These are phyloP conservation scores for Neoniphon sammara DNA, from an alignment of 2,797 vertebrate genomes.

Conservation along the genomic window DNA sequence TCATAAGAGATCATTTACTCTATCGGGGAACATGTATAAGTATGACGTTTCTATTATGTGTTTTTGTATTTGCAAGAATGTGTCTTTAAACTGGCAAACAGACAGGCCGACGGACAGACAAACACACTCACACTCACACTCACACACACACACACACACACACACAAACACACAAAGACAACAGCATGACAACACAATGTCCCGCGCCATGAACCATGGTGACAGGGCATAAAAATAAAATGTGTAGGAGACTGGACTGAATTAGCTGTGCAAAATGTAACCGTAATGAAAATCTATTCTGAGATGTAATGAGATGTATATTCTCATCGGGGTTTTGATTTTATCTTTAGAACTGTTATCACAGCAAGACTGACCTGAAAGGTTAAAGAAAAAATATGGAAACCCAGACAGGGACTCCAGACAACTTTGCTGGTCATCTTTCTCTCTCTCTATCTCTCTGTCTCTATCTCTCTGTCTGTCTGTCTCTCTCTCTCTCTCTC, in stretches of 20 bases:
- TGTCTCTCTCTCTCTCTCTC: constrained; percentile 13
- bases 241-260: constrained; percentile 3
- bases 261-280: constrained; percentile 4
- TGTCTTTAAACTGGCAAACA: no score
- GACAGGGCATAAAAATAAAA: no score
- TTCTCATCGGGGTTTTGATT: constrained; percentile 6
- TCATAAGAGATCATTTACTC: no score
- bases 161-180: no score
- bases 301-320: constrained; percentile 10
- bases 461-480: constrained; percentile 11
- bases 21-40: no score
- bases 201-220: no score
- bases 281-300: constrained; percentile 38
- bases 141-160: no score
- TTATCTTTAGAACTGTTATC: constrained; percentile 15
- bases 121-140: no score
- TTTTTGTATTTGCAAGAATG: no score
- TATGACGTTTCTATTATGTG: no score
- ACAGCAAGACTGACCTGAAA: constrained; percentile 5
- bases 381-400: constrained; percentile 5
- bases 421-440: not conserved
- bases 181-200: no score
- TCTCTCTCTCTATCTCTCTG: constrained; percentile 6
- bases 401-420: constrained; percentile 16
- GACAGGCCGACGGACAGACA: no score